Base-by-base conservation (phyloP, 2,888 invertebrate genomes). In the Erebia aethiops region DNA sequence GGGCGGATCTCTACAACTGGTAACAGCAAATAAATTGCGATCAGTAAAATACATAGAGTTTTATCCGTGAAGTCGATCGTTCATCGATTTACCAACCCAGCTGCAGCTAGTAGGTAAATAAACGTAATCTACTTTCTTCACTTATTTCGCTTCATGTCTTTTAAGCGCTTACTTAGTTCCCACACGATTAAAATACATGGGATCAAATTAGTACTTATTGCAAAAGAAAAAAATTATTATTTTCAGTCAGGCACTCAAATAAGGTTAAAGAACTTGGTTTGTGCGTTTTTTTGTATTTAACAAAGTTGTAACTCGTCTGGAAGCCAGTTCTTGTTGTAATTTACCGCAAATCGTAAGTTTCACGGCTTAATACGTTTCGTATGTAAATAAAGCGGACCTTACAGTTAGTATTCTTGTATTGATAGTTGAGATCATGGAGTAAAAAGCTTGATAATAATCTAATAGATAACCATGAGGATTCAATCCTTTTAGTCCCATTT, bases 321-420 rank as follows among this genome's bases (percentile, higher is more conserved):
- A 46, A 46, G 46, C 66, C 66, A 46, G 66, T 66, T 66, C 41
- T 56, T 5, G 16, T 35, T 49, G 58, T 67, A 58, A 58, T 57
- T 58, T 49, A 58, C 73, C 56, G 62, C 68, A 54, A 57, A 73
- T 60, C 56, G 51, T 58, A 46, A 58, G 58, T 67, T 66, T 52
- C 43, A 21, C 63, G 14, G 54, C 21, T 35, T 61, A 51, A 68
- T 64, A 68, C 56, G 65, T 43, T 70, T 57, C 60, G 60, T 72
- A 72, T 70, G 72, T 68, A 68, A 73, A 73, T 73, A 65, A 72
- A 60, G 64, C 18, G 49, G 67, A 43, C 58, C 69, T 61, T 72
- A 73, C 72, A 65, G 72, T 73, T 73, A 68, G 43, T 60, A 70
- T 67, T 54, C 16, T 54, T 65, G 57, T 58, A 58, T 58, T 14